These are phyloP conservation scores for Lagorchestes hirsutus DNA, from an alignment of 2,797 vertebrate genomes.

Conservation along the genomic window DNA sequence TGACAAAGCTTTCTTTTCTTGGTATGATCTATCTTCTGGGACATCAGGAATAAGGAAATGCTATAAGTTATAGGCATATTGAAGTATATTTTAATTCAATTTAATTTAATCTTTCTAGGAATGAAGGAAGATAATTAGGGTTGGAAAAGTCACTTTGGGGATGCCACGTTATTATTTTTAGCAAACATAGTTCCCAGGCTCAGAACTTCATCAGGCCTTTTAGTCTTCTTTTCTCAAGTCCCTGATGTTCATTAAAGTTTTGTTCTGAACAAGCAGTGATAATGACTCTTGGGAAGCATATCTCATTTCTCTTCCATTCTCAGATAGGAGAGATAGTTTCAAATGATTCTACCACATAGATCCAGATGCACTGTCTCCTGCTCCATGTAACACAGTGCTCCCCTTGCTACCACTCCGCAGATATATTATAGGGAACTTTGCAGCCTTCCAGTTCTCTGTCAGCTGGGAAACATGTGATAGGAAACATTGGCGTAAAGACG, in stretches of 20 bases:
- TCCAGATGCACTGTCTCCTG: slow-evolving; percentile 57
- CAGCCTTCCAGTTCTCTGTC: background rate
- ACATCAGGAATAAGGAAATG: slow-evolving; percentile 73
- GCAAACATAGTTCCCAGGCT: slow-evolving; percentile 43
- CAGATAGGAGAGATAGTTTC: slow-evolving; percentile 50
- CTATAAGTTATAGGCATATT: slow-evolving; percentile 70
- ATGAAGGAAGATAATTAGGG: slow-evolving; percentile 77
- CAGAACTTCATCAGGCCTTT: slow-evolving; percentile 47
- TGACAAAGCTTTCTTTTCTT: slow-evolving; percentile 52
- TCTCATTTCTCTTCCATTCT: slow-evolving; percentile 68
- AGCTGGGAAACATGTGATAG: slow-evolving; percentile 26
- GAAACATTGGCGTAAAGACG: background rate
- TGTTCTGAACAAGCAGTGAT: slow-evolving; percentile 65
- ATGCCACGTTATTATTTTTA: slow-evolving; percentile 62
- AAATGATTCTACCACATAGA: slow-evolving; percentile 33
- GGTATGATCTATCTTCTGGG: slow-evolving; percentile 58
- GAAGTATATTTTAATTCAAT: slow-evolving; percentile 66
- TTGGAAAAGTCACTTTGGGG: slow-evolving; percentile 52
- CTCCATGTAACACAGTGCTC: slow-evolving; percentile 50
- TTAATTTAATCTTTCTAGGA: slow-evolving; percentile 77
- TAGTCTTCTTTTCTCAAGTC: slow-evolving; percentile 61
- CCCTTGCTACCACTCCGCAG: background rate
- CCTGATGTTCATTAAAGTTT: slow-evolving; percentile 70
- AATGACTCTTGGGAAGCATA: slow-evolving; percentile 53
- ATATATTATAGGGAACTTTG: slow-evolving; percentile 39